Base-by-base conservation (phyloP, 1,140 invertebrate genomes). In the Nixonia krombeini region DNA sequence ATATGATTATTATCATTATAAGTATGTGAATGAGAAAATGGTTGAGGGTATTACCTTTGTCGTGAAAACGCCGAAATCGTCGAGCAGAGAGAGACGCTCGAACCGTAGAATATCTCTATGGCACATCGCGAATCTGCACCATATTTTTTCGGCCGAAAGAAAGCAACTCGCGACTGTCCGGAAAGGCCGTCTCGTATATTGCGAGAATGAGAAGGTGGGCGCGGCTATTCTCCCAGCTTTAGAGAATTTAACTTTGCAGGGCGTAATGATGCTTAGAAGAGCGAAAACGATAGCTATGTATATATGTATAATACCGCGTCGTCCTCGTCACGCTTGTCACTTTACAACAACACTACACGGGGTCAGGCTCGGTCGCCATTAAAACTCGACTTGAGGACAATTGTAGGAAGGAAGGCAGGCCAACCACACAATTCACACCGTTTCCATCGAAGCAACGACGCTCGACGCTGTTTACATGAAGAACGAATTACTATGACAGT, bases 291-390 rank as follows among this genome's bases (percentile, higher is more conserved):
- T 0, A 28, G 15, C 31, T 47, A 10, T 31, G 17, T 29, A 40
- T 40, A 40, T 40, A 40, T 40, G 16, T 45, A 45, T 21, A 65
- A 49, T 42, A 50, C 21, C 62, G 55, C 62, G 42, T 58, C 61
- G 53, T 55, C 23, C 41, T 45, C 41, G 55, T 58, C 66, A 44
- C 57, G 50, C 77, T 42, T 66, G 68, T 79, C 75, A 73, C 67
- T 75, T 78, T 65, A 78, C 73, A 77, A 79, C 74, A 81, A 81
- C 75, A 81, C 74, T 74, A 77, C 73, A 72, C 70, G 56, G 70
- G 61, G 61, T 73, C 68, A 46, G 65, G 63, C 71, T 73, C 70
- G 73, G 78, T 79, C 80, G 80, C 80, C 80, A 82, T 82, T 82
- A 81, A 81, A 81, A 80, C 80, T 75, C 79, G 76, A 76, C 72